Conservation (phyloP, 2,888 invertebrate genomes). For the Netelia fuscicornis region DNA sequence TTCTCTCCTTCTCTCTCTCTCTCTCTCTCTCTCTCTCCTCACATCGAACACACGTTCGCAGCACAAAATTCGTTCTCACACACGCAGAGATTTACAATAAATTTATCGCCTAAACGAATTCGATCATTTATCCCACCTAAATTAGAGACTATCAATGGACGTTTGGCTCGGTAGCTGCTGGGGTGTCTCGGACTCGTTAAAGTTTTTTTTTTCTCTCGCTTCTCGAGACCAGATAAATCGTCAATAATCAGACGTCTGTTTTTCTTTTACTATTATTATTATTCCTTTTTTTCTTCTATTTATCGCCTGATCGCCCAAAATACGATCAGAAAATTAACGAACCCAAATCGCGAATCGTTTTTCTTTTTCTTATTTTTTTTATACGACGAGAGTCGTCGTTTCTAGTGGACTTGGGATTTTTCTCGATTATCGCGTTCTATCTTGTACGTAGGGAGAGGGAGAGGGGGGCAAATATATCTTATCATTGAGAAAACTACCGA, state of each 20-base stretch:
- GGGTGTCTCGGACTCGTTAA: constrained; percentile 67
- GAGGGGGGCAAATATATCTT: not conserved
- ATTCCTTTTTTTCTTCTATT: constrained; percentile 25
- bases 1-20: not conserved
- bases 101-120: constrained; percentile 55
- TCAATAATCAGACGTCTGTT: constrained; percentile 45
- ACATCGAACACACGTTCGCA: too few relatives aligned
- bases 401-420: not conserved
- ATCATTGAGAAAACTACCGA: constrained; percentile 17
- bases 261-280: constrained; percentile 26
- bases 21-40: too few relatives aligned
- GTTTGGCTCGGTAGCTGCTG: constrained; percentile 71
- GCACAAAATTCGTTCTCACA: constrained; percentile 4
- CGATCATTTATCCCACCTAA: constrained; percentile 60
- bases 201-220: constrained; percentile 54
- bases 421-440: constrained; percentile 1
- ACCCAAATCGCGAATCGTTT: constrained; percentile 42
- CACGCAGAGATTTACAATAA: constrained; percentile 51
- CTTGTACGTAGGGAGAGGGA: not conserved
- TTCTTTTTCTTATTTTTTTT: not conserved
- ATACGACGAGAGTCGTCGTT: constrained; percentile 10
- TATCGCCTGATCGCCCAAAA: constrained; percentile 40
- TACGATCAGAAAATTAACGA: constrained; percentile 52
- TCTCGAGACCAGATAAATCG: constrained; percentile 64
- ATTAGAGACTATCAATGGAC: constrained; percentile 71